Evolutionary conservation across 30 jellyfish, hydroid and myxozoan genomes (phyloP).

Genomic region (Hydra vulgaris): DNA sequence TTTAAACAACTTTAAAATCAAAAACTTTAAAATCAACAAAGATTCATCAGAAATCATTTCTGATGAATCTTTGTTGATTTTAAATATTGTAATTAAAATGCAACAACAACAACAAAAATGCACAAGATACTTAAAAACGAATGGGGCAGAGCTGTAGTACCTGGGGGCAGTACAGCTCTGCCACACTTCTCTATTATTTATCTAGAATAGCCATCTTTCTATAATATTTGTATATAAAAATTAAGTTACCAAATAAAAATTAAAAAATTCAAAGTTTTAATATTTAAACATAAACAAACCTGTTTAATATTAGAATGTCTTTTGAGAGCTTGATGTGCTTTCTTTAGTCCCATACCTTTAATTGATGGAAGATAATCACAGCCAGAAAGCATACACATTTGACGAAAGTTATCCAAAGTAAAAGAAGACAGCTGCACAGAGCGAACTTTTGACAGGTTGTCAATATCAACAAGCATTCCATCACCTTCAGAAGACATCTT

Average conservation of each 20-base stretch:
- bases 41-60: no score
- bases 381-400: constrained; percentile 95
- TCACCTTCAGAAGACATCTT: constrained; percentile 90
- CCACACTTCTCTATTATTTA: no score
- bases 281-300: constrained; percentile 23
- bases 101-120: no score
- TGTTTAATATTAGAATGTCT: constrained; percentile 59
- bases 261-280: not conserved
- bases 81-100: no score
- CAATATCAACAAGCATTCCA: constrained; percentile 75
- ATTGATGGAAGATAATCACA: constrained; percentile 96
- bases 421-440: constrained; percentile 63
- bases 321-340: constrained; percentile 54
- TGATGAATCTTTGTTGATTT: no score
- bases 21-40: no score
- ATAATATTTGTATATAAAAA: no score
- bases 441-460: constrained; percentile 60
- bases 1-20: no score
- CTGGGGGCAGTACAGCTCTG: no score
- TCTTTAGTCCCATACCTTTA: constrained; percentile 86
- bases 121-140: no score
- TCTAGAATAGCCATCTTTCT: no score
- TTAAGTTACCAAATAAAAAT: not conserved
- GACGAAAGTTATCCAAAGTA: constrained; percentile 83
- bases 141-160: no score